Evolutionary conservation across 2,113 vertebrate species (phyloP).

Genomic region (Dromas ardeola): DNA sequence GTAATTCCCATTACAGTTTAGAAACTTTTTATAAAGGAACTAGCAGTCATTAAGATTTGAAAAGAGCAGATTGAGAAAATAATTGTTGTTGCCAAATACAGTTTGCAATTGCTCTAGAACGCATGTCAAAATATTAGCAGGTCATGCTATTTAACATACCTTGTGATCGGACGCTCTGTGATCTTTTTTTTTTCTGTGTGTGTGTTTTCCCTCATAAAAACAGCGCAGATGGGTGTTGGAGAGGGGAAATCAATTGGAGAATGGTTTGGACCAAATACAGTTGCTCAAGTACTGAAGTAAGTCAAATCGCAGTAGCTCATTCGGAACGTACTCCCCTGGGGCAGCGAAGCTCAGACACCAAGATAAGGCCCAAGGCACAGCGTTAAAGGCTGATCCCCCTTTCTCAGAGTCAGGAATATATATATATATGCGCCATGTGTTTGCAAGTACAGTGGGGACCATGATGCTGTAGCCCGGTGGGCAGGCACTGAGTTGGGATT

Average conservation of each 20-base stretch:
- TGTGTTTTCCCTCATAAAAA: slow-evolving; percentile 57
- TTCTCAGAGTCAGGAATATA: background rate
- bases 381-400: background rate
- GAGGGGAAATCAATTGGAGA: slow-evolving; percentile 98
- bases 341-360: background rate
- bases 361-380: background rate
- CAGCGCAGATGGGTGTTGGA: slow-evolving; percentile 99
- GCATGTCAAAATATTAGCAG: background rate
- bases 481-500: background rate
- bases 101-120: background rate
- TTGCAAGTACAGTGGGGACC: background rate
- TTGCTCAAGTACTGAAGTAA: slow-evolving; percentile 99
- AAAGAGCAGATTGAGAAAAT: background rate
- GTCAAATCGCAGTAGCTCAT: slow-evolving; percentile 15
- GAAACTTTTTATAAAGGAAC: background rate
- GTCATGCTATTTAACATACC: background rate
- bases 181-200: background rate
- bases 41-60: background rate
- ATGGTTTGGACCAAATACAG: slow-evolving; percentile 99
- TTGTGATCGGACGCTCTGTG: background rate
- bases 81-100: background rate
- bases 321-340: background rate
- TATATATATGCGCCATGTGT: fast-evolving
- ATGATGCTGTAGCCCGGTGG: background rate
- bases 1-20: background rate